Evolutionary conservation across 2,797 vertebrate genomes (phyloP).

Genomic region (Parauchenoglanis punctatus): DNA sequence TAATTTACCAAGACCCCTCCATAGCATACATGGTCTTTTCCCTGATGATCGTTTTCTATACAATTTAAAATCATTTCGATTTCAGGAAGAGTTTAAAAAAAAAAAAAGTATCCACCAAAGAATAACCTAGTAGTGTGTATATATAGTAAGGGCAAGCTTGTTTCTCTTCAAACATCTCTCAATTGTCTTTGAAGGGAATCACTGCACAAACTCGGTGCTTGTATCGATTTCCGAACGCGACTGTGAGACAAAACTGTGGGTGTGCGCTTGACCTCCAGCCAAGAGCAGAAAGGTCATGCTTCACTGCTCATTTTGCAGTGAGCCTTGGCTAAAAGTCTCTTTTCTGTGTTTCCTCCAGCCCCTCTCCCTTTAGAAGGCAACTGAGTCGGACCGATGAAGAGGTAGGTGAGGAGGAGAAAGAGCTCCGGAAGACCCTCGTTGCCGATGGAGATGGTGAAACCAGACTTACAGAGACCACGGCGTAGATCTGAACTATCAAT

Average conservation of each 20-base stretch:
- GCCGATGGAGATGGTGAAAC: constrained; percentile 79
- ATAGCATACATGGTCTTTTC: neutral
- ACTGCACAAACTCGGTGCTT: constrained; percentile 7
- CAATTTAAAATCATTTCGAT: neutral
- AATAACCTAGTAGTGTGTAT: neutral
- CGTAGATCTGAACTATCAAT: constrained; percentile 67
- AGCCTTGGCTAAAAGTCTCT: neutral
- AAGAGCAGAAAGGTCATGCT: neutral
- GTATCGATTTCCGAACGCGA: constrained; percentile 1
- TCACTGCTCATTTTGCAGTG: neutral
- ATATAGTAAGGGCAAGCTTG: neutral
- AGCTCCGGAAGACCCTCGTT: constrained; percentile 60
- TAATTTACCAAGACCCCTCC: constrained; percentile 38
- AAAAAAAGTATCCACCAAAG: neutral
- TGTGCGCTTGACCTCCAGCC: constrained; percentile 15
- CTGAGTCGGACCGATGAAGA: constrained; percentile 81
- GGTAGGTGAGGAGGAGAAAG: constrained; percentile 68
- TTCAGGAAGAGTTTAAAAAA: neutral
- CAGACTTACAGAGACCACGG: constrained; percentile 74
- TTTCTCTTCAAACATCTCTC: neutral
- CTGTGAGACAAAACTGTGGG: neutral
- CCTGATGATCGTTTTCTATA: neutral
- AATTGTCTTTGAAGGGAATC: neutral
- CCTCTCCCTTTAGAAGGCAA: constrained; percentile 78
- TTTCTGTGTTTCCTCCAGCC: constrained; percentile 69